These are phyloP conservation scores for Ophonus ardosiacus DNA, from an alignment of 2,888 invertebrate genomes.

Conservation along the genomic window DNA sequence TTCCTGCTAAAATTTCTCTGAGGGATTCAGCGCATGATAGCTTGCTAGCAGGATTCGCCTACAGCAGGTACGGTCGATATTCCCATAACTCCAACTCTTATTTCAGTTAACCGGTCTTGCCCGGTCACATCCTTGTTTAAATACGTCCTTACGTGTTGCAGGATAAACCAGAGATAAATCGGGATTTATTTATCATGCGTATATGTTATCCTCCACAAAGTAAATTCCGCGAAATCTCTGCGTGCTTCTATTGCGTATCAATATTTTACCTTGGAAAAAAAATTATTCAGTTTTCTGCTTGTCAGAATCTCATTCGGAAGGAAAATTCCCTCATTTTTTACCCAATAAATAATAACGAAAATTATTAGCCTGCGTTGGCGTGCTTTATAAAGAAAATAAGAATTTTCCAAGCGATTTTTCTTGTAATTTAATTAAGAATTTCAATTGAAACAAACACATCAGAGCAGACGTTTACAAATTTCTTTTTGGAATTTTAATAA, in stretches of 20 bases:
- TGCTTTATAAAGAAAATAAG: not conserved
- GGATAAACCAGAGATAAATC: not conserved
- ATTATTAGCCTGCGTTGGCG: not conserved
- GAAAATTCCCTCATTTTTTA: conserved; percentile 14
- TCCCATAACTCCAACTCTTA: conserved; percentile 48
- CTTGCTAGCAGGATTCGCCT: not conserved
- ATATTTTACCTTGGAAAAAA: conserved; percentile 36
- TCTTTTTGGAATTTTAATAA: not conserved
- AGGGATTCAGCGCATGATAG: too few relatives aligned
- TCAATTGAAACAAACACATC: not conserved
- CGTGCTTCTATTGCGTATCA: conserved; percentile 40
- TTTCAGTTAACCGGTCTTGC: conserved; percentile 42
- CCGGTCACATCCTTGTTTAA: conserved; percentile 36
- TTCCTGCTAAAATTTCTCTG: too few relatives aligned
- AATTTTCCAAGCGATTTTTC: not conserved
- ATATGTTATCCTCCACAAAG: conserved; percentile 11
- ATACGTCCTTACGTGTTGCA: not conserved
- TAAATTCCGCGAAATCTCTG: conserved; percentile 18
- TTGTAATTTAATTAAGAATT: not conserved
- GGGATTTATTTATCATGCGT: conserved; percentile 34
- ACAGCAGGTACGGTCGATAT: conserved; percentile 46
- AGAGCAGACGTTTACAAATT: not conserved
- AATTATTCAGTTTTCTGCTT: conserved; percentile 38
- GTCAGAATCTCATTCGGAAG: conserved; percentile 29
- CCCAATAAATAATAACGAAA: conserved; percentile 12